Evolutionary conservation across 2,797 vertebrate species (phyloP).

Genomic region (Hapalemur alaotrensis): DNA sequence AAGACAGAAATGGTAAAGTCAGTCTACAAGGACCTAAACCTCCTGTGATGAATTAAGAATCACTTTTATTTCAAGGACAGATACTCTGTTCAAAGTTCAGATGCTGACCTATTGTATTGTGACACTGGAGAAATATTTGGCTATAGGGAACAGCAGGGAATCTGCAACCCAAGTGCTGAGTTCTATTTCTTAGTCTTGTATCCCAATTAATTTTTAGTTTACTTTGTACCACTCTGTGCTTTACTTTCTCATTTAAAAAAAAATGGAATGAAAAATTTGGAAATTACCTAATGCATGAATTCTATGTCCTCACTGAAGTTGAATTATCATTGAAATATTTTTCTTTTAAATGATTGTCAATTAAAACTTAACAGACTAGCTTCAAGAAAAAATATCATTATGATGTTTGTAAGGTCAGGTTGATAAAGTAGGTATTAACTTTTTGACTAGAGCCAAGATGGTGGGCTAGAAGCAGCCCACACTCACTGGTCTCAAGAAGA

Average conservation of each 20-base stretch:
- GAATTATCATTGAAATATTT: not conserved
- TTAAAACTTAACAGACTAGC: not conserved
- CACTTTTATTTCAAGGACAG: conserved; percentile 24
- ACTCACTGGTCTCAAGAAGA: no score
- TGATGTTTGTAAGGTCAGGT: not conserved
- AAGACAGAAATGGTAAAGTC: not conserved
- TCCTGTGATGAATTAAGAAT: conserved; percentile 31
- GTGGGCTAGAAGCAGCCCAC: no score
- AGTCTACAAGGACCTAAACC: not conserved
- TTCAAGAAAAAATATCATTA: not conserved
- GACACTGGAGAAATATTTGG: not conserved
- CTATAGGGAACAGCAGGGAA: not conserved
- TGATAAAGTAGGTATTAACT: not conserved
- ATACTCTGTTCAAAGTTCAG: not conserved
- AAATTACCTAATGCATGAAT: not conserved
- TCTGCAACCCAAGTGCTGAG: not conserved
- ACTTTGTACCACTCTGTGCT: not conserved
- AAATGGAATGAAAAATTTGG: not conserved
- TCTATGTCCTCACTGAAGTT: not conserved
- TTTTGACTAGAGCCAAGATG: no score
- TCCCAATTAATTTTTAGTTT: not conserved
- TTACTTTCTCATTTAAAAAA: not conserved
- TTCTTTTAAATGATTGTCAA: not conserved
- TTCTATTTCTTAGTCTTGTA: not conserved
- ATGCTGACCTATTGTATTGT: not conserved